A percentile compares a stretch with the other conserved stretches of the same genome.
Evolutionary conservation across 2,113 vertebrate genomes (phyloP).

Genomic region (Gallinago media): DNA sequence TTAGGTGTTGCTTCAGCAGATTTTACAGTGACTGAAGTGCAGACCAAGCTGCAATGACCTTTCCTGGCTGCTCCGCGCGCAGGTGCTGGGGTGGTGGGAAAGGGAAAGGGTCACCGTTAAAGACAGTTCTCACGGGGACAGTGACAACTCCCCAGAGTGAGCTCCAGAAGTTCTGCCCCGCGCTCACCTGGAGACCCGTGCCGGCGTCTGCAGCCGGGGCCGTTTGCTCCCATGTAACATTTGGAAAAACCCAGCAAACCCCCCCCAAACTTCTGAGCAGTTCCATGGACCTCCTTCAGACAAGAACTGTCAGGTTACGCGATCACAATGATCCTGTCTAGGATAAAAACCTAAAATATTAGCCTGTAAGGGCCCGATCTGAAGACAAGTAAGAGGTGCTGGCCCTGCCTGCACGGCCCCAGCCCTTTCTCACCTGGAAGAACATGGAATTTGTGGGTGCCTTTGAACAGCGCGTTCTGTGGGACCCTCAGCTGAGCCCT

Average conservation of each 20-base stretch:
- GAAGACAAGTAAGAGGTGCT: background rate
- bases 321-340: background rate
- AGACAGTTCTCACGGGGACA: background rate
- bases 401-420: background rate
- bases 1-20: background rate
- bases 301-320: background rate
- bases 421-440: background rate
- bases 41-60: background rate
- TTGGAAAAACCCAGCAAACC: background rate
- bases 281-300: background rate
- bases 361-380: background rate
- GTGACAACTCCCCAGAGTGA: background rate
- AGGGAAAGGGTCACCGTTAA: background rate
- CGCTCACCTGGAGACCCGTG: background rate
- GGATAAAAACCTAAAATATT: background rate
- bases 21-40: background rate
- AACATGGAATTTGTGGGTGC: background rate
- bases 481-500: background rate
- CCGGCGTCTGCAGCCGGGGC: background rate
- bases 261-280: background rate
- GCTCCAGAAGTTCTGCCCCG: background rate
- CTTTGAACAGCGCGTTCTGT: accelerated
- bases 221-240: background rate
- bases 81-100: background rate
- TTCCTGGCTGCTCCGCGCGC: background rate